These are phyloP conservation scores for Albula glossodonta DNA, from an alignment of 2,113 vertebrate species.

Conservation along the genomic window DNA sequence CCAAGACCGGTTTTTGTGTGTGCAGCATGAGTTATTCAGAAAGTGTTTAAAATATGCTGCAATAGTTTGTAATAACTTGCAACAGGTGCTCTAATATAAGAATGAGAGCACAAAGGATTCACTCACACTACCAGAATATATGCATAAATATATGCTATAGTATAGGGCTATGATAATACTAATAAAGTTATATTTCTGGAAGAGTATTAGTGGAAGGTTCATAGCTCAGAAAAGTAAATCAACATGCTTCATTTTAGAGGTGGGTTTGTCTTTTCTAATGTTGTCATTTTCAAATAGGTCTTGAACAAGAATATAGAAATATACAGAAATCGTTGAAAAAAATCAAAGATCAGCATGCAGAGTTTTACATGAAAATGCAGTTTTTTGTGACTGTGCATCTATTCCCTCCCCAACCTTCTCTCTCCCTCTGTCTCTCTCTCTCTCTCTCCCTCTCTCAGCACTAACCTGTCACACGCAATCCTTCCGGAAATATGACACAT, in stretches of 20 bases:
- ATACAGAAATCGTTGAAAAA: not conserved
- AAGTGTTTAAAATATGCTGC: not conserved
- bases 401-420: not conserved
- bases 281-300: not conserved
- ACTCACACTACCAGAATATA: not conserved
- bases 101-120: not conserved
- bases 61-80: not conserved
- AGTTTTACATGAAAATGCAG: not conserved
- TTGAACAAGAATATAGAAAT: not conserved
- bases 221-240: no score
- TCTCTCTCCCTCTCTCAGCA: not conserved
- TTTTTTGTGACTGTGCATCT: not conserved
- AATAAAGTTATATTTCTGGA: no score
- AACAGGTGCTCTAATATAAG: not conserved
- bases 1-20: not conserved
- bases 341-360: not conserved
- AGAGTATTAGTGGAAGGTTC: no score
- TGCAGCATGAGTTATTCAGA: not conserved
- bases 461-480: conserved; percentile 30
- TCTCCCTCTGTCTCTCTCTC: conserved; percentile 1
- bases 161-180: no score
- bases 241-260: no score
- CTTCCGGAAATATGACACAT: conserved; percentile 36
- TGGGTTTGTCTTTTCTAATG: no score
- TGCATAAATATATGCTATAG: no score